These are phyloP conservation scores for Archegozetes longisetosus DNA, from an alignment of 1,140 invertebrate species.

Conservation along the genomic window DNA sequence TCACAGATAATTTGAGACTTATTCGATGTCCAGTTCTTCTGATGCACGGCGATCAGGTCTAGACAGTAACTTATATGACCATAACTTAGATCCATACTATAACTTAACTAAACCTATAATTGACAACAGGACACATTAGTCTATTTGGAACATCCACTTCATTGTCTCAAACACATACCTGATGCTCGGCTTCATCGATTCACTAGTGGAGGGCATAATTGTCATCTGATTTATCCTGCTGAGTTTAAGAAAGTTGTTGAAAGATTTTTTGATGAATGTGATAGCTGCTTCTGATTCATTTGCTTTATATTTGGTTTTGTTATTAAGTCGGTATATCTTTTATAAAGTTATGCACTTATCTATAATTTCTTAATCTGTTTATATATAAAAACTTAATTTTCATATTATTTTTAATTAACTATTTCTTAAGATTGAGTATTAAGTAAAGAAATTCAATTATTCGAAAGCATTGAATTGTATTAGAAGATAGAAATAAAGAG, in stretches of 20 bases:
- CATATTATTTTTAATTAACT: too few relatives aligned
- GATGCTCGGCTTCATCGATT: slow-evolving; percentile 10
- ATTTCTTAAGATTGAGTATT: too few relatives aligned
- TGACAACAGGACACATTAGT: slow-evolving; percentile 12
- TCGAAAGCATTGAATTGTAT: too few relatives aligned
- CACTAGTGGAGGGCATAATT: slow-evolving; percentile 10
- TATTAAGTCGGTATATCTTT: too few relatives aligned
- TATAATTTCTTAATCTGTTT: too few relatives aligned
- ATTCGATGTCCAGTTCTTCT: slow-evolving; percentile 12
- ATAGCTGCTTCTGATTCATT: not conserved
- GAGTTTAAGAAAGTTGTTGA: slow-evolving; percentile 13
- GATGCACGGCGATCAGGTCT: slow-evolving; percentile 13
- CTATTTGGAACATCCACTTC: slow-evolving; percentile 4
- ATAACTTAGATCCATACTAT: too few relatives aligned
- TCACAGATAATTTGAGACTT: not conserved
- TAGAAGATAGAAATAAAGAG: too few relatives aligned
- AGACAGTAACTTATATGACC: not conserved
- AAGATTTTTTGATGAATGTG: slow-evolving; percentile 11
- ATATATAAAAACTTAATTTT: too few relatives aligned
- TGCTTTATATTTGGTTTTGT: too few relatives aligned
- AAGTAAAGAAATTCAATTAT: too few relatives aligned
- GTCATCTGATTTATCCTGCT: slow-evolving; percentile 4
- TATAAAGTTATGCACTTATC: too few relatives aligned
- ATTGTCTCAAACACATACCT: slow-evolving; percentile 7
- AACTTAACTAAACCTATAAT: slow-evolving; percentile 1